Base-by-base conservation (phyloP, 2,113 vertebrate species). In the Apaloderma vittatum region DNA sequence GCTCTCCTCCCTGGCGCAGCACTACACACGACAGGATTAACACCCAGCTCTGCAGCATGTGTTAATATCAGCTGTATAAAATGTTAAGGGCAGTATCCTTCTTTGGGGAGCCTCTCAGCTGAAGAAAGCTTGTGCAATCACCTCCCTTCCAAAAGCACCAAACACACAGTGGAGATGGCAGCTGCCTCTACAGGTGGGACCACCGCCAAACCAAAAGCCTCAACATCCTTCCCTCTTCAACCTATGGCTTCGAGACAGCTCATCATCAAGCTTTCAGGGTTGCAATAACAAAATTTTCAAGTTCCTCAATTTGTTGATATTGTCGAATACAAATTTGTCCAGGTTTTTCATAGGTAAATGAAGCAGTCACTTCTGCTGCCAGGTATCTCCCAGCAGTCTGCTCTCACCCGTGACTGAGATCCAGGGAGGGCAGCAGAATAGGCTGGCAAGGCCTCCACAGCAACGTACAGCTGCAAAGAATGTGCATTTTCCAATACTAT, bases 401-500 rank as follows among this genome's bases (percentile, higher is more conserved):
- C 30, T 49, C 34, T 36, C 4, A 0, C 48, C 54, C 8, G 17
- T 30, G n/a, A 15, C 54, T 2, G 49, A 30, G 62, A 20, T 5
- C 8, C 36, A 12, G 16, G 51, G 20, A 36, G 57, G 22, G 36
- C 32, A 27, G 71, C 30, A 24, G n/a, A 58, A 45, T n/a, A 65
- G 57, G 19, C 1, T 15, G 7, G 36, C 63, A 34, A 18, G 8
- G 24, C 15, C n/a, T 84, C 34, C 5, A 21, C n/a, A 43, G 24
- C 19, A 10, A 11, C 34, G 22, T 14, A 12, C 2, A 24, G 48
- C 21, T 24, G 26, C 8, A 21, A 21, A 45, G 9, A 17, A 11
- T 0, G 0, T 3, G 7, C 5, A 3, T 34, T 32, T 67, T 11
- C 5, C 2, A 26, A 66, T 40, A 0, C 21, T 15, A 5, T 4